Conservation (phyloP, 2,797 vertebrate genomes). For the Xerus rutilus region DNA sequence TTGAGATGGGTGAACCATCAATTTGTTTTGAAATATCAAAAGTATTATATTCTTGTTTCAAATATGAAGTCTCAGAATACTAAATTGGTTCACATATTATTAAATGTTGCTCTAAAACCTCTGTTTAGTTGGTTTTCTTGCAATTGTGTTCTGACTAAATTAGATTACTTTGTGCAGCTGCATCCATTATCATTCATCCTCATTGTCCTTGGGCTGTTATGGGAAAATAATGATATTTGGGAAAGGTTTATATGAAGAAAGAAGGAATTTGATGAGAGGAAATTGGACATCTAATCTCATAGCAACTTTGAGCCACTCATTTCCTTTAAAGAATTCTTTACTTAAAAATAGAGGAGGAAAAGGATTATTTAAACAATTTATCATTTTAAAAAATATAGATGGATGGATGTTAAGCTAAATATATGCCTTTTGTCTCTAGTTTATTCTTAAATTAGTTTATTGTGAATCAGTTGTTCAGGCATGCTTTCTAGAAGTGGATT, state of each 20-base stretch:
- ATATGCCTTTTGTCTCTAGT: neutral
- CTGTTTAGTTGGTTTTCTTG: neutral
- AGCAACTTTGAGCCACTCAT: neutral
- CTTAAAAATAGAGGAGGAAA: neutral
- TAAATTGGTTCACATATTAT: conserved; percentile 21
- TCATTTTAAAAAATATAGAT: neutral
- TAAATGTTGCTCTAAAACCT: neutral
- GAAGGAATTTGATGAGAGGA: neutral
- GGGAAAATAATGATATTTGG: neutral
- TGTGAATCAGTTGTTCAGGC: neutral
- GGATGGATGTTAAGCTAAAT: neutral
- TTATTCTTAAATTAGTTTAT: neutral
- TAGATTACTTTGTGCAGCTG: neutral
- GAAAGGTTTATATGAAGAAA: neutral
- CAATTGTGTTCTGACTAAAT: neutral
- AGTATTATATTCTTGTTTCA: conserved; percentile 29
- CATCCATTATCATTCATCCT: neutral
- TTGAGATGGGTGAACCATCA: neutral
- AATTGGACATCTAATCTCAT: neutral
- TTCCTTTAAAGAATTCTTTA: neutral
- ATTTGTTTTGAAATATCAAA: conserved; percentile 46
- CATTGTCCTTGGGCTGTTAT: neutral
- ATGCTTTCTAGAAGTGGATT: neutral
- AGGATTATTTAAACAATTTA: neutral
- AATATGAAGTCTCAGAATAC: neutral